Conservation (phyloP, 37 sponge, comb jelly and placozoan species). For the Beroe ovata region DNA sequence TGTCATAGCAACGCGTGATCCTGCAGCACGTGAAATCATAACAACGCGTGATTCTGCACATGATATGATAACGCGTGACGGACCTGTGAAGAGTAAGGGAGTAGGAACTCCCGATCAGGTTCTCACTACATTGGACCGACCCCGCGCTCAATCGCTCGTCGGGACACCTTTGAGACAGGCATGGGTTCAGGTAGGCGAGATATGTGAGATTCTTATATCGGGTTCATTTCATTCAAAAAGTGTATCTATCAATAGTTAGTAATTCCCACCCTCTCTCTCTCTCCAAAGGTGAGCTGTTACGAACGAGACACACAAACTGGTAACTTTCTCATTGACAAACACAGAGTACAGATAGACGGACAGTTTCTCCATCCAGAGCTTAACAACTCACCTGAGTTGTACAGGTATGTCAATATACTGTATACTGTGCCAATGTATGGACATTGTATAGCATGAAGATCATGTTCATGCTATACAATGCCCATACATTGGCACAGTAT, state of each 20-base stretch:
- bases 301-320: conserved; percentile 30
- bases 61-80: no score
- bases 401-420: no score
- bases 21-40: not conserved
- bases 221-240: no score
- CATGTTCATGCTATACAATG: no score
- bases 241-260: no score
- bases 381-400: conserved; percentile 14
- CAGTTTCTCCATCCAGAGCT: conserved; percentile 45
- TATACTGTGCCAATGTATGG: no score
- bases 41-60: not conserved
- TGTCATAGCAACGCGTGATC: not conserved
- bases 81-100: not conserved
- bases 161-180: conserved; percentile 56
- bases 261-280: not conserved
- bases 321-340: conserved; percentile 56
- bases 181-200: conserved; percentile 28
- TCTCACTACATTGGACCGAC: conserved; percentile 41
- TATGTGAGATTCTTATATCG: not conserved
- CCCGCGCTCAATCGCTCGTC: conserved; percentile 5
- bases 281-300: conserved; percentile 40
- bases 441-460: no score
- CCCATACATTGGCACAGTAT: no score
- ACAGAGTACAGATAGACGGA: conserved; percentile 51
- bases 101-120: conserved; percentile 8